A percentile compares a stretch with the other conserved stretches of the same genome.
These are phyloP conservation scores for Tupaia chinensis DNA, from an alignment of 2,113 vertebrate genomes.

Conservation along the genomic window DNA sequence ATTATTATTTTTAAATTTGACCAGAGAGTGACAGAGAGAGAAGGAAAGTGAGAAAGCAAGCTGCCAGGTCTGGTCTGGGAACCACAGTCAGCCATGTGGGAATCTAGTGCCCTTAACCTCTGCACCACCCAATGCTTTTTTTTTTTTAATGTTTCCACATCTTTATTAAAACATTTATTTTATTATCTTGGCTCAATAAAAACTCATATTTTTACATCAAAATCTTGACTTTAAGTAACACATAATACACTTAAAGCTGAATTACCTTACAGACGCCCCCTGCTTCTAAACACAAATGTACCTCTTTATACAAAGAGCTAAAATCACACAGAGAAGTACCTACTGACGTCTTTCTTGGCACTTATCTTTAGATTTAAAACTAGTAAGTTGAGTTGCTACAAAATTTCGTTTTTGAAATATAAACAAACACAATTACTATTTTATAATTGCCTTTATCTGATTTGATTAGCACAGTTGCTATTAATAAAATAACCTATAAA, in stretches of 20 bases:
- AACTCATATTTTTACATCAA: conserved; percentile 24
- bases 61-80: too few relatives aligned
- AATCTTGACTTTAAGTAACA: conserved; percentile 65
- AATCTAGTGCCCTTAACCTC: too few relatives aligned
- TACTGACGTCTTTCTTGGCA: conserved; percentile 33
- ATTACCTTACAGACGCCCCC: conserved; percentile 68
- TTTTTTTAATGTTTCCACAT: conserved; percentile 75
- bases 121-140: too few relatives aligned
- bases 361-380: conserved; percentile 78
- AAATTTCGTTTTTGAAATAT: conserved; percentile 69
- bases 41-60: too few relatives aligned
- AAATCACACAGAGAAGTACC: conserved; percentile 62
- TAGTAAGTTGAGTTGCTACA: conserved; percentile 68
- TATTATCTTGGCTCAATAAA: conserved; percentile 79
- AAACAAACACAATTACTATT: conserved; percentile 82
- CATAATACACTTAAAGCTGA: conserved; percentile 74
- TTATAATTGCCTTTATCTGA: conserved; percentile 84
- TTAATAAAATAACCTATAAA: conserved; percentile 85
- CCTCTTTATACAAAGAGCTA: conserved; percentile 75
- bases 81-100: too few relatives aligned
- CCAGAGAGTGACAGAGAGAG: too few relatives aligned
- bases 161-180: conserved; percentile 82
- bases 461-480: conserved; percentile 84
- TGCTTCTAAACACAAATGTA: conserved; percentile 73
- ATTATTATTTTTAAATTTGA: too few relatives aligned